Percentiles rank a stretch among this genome's conserved stretches.
These are phyloP conservation scores for Philereme vetulata DNA, from an alignment of 2,888 invertebrate species.

Conservation along the genomic window DNA sequence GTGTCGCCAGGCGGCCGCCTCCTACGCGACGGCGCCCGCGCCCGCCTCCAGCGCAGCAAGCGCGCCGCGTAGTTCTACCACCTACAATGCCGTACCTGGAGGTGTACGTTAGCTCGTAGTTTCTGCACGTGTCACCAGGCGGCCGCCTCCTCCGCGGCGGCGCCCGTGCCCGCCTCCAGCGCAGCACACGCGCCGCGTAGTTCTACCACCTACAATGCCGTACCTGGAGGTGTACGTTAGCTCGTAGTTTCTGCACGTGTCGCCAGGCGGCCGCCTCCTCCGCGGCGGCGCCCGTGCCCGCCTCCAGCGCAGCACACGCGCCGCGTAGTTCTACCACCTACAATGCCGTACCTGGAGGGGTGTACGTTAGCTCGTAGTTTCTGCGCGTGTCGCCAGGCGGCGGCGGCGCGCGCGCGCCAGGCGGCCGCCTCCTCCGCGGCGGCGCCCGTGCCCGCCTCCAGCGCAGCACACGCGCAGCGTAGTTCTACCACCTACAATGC, in stretches of 20 bases:
- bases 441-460: constrained; percentile 89
- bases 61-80: too few relatives aligned
- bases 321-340: too few relatives aligned
- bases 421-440: constrained; percentile 88
- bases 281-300: too few relatives aligned
- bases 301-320: too few relatives aligned
- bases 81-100: too few relatives aligned
- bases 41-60: constrained; percentile 90
- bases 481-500: too few relatives aligned
- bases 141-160: too few relatives aligned
- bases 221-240: constrained; percentile 84
- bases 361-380: constrained; percentile 83
- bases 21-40: constrained; percentile 86
- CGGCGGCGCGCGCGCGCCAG: constrained; percentile 88
- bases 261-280: constrained; percentile 84
- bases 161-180: too few relatives aligned
- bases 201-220: too few relatives aligned
- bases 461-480: constrained; percentile 89
- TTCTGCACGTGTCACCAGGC: too few relatives aligned
- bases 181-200: too few relatives aligned
- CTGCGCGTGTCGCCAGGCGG: constrained; percentile 85
- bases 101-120: too few relatives aligned
- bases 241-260: constrained; percentile 82
- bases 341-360: constrained; percentile 63
- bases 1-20: constrained; percentile 86